Conservation (phyloP, 2,888 invertebrate genomes). For the Pseudococcus jackbeardsleyi region DNA sequence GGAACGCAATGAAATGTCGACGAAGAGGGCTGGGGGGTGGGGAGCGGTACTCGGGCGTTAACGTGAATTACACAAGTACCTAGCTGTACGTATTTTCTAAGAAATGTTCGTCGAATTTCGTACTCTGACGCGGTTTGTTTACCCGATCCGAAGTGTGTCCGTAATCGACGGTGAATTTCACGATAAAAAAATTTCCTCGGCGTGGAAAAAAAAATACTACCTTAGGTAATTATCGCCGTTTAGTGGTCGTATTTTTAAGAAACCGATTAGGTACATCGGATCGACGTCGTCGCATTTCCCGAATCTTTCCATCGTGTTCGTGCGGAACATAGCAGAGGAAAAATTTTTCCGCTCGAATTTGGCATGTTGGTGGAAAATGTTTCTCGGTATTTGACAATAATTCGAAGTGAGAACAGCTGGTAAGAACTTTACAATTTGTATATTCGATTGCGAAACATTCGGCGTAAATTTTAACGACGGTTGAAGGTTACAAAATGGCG, state of each 20-base stretch:
- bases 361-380: neutral
- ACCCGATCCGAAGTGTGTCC: neutral
- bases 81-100: neutral
- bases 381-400: conserved; percentile 16
- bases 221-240: neutral
- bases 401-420: neutral
- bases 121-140: conserved; percentile 19
- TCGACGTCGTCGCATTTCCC: neutral
- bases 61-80: neutral
- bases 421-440: conserved; percentile 14
- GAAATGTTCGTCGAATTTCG: conserved; percentile 25
- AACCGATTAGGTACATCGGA: neutral
- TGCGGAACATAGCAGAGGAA: neutral
- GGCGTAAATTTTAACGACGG: conserved; percentile 1
- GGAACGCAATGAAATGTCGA: neutral
- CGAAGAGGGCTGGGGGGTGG: neutral
- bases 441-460: neutral
- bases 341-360: neutral
- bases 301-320: neutral
- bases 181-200: neutral
- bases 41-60: neutral
- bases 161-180: conserved; percentile 3
- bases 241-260: neutral
- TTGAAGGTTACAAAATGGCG: conserved; percentile 41
- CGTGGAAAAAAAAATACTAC: neutral